Evolutionary conservation across 2,113 vertebrate genomes (phyloP).

Genomic region (Malaclemys terrapin): DNA sequence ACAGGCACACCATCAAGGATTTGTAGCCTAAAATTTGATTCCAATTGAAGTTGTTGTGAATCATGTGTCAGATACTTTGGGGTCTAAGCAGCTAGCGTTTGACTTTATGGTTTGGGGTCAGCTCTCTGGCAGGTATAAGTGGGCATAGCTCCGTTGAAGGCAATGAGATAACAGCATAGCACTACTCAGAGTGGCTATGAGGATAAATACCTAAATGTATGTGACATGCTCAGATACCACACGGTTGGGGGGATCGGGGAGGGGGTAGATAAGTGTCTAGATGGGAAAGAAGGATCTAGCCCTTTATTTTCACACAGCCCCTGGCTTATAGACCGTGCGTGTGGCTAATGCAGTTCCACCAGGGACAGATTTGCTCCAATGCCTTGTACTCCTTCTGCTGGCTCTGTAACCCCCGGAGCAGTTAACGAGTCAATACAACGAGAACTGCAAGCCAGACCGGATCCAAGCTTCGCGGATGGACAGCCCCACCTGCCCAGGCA

Average conservation of each 20-base stretch:
- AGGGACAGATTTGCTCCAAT: accelerated
- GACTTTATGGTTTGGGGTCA: accelerated
- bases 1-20: background rate
- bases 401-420: background rate
- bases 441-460: background rate
- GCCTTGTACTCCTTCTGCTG: background rate
- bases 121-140: background rate
- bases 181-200: background rate
- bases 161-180: background rate
- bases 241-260: background rate
- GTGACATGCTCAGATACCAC: background rate
- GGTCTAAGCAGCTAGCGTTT: background rate
- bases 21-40: background rate
- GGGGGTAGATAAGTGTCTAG: background rate
- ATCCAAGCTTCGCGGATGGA: background rate
- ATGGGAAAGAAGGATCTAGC: background rate
- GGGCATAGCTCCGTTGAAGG: background rate
- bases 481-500: background rate
- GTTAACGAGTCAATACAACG: background rate
- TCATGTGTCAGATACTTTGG: background rate
- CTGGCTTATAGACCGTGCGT: background rate
- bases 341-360: background rate
- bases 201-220: background rate
- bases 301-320: background rate
- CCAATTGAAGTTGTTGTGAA: background rate